Evolutionary conservation across 2,113 vertebrate genomes (phyloP).

Genomic region (Scomber scombrus): DNA sequence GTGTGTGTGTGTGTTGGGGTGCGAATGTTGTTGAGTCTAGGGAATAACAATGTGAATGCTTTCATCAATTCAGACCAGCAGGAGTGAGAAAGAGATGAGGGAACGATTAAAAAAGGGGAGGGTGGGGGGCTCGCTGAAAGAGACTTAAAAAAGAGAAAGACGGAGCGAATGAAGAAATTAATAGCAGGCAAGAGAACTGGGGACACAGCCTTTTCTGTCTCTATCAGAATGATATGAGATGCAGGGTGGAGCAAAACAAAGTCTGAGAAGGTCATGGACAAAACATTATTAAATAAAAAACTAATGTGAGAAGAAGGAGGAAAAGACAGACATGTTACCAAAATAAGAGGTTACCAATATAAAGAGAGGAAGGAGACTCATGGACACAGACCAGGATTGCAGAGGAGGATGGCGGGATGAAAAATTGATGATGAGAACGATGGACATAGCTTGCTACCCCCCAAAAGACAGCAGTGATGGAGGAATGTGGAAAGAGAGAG

Average conservation of each 20-base stretch:
- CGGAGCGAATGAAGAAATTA: constrained; percentile 16
- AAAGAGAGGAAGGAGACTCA: neutral
- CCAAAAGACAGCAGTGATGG: constrained; percentile 4
- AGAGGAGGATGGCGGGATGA: neutral
- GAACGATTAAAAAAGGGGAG: constrained; percentile 32
- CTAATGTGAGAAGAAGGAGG: constrained; percentile 27
- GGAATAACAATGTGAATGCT: constrained; percentile 69
- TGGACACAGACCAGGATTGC: neutral
- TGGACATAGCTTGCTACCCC: neutral
- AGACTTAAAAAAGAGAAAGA: neutral
- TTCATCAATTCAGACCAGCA: constrained; percentile 66
- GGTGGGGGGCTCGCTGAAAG: neutral
- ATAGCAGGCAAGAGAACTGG: constrained; percentile 6
- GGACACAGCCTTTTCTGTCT: constrained; percentile 1
- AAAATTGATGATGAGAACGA: constrained; percentile 8
- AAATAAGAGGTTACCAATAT: neutral
- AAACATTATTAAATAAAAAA: constrained; percentile 38
- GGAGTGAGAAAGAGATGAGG: constrained; percentile 57
- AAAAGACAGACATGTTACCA: constrained; percentile 10
- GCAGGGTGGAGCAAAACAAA: neutral
- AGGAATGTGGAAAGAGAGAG: neutral
- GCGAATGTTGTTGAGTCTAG: constrained; percentile 42
- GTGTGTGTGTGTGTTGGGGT: constrained; percentile 29
- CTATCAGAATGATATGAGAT: constrained; percentile 11
- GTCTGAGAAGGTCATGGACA: neutral